Conservation (phyloP, 2,888 invertebrate genomes). For the Chrysolina haemoptera region DNA sequence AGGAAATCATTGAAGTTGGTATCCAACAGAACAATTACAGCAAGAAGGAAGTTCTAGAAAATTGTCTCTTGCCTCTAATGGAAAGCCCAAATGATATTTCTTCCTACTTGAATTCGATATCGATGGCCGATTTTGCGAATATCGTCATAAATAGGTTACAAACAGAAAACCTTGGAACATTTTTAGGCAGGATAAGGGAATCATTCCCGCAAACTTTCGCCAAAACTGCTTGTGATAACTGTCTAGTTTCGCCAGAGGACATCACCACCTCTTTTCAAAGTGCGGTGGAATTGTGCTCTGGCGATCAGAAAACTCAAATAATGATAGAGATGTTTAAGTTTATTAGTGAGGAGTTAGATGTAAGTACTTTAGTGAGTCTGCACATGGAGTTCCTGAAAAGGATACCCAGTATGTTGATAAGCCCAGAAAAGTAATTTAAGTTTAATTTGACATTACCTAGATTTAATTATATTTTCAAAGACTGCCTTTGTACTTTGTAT, state of each 20-base stretch:
- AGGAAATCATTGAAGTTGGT: constrained; percentile 44
- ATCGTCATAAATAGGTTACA: constrained; percentile 46
- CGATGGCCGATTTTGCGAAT: constrained; percentile 49
- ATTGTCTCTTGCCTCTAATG: constrained; percentile 52
- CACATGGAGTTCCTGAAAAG: constrained; percentile 49
- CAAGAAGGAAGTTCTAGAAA: constrained; percentile 49
- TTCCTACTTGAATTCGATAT: constrained; percentile 49
- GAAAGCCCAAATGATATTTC: constrained; percentile 49
- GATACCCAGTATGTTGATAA: constrained; percentile 36
- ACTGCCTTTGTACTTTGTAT: constrained; percentile 17
- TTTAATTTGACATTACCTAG: constrained; percentile 3
- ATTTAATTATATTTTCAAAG: constrained; percentile 8
- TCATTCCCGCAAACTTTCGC: constrained; percentile 17
- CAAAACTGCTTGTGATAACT: constrained; percentile 22
- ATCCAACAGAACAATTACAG: constrained; percentile 46
- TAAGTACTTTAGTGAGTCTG: constrained; percentile 47
- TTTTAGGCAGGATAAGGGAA: constrained; percentile 45
- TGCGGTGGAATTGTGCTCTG: constrained; percentile 33
- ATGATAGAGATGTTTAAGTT: constrained; percentile 53
- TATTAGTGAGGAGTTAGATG: constrained; percentile 48
- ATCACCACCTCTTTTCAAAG: constrained; percentile 38
- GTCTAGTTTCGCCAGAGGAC: constrained; percentile 23
- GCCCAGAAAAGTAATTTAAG: constrained; percentile 7
- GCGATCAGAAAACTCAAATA: constrained; percentile 41
- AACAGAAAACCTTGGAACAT: constrained; percentile 43